phyloP scores from a whole-genome alignment of 2,888 invertebrate species.

The Lumbricus terrestris region DNA sequence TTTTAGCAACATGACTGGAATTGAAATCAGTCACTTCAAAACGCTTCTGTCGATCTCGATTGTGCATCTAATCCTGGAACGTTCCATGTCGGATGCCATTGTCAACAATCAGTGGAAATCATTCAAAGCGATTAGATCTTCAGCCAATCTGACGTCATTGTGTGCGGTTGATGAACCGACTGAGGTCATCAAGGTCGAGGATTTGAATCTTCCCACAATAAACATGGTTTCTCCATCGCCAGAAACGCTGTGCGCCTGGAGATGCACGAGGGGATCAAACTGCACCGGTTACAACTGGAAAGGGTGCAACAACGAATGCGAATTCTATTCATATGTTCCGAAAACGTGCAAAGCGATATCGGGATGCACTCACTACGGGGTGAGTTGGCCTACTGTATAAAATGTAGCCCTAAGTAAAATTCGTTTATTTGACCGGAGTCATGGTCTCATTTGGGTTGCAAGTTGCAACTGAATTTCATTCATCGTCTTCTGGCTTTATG shows the following conservation, averaged over 20 bases:
- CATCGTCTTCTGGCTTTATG: not conserved
- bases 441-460: no score
- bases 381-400: not conserved
- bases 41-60: not conserved
- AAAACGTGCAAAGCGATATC: not conserved
- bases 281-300: not conserved
- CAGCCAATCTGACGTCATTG: not conserved
- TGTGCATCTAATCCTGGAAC: not conserved
- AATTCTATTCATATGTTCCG: not conserved
- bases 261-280: not conserved
- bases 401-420: not conserved
- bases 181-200: not conserved
- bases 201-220: not conserved
- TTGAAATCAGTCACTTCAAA: not conserved
- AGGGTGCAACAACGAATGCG: not conserved
- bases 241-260: not conserved
- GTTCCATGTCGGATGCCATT: not conserved
- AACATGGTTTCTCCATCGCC: not conserved
- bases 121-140: not conserved
- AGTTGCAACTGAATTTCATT: no score
- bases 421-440: no score
- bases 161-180: not conserved
- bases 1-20: not conserved
- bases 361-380: slow-evolving; percentile 5
- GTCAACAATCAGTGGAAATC: not conserved